Evolutionary conservation across 2,113 vertebrate species (phyloP).

Genomic region (Sakesphorus luctuosus): DNA sequence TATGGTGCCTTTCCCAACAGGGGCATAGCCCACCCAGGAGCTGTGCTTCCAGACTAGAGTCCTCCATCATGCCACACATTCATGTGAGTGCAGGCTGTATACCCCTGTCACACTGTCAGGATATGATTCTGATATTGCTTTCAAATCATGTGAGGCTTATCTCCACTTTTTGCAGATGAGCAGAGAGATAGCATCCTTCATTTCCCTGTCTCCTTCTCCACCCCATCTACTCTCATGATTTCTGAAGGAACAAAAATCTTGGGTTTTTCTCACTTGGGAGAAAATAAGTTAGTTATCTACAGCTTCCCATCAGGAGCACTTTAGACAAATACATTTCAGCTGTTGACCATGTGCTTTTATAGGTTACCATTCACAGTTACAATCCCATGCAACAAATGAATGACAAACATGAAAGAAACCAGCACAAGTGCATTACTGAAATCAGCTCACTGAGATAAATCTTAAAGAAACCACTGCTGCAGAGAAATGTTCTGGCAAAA

Average conservation of each 20-base stretch:
- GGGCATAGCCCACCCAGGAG: not conserved
- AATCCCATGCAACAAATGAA: not conserved
- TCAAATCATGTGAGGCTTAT: not conserved
- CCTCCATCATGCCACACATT: not conserved
- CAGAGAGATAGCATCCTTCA: not conserved
- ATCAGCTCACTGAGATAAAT: not conserved
- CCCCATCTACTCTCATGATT: not conserved
- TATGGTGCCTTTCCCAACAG: not conserved
- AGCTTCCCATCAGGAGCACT: not conserved
- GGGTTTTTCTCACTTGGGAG: not conserved
- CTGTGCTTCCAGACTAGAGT: not conserved
- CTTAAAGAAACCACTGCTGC: not conserved
- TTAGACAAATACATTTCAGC: not conserved
- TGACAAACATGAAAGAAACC: not conserved
- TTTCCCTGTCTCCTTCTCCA: not conserved
- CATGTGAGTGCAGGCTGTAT: not conserved
- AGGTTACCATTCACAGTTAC: not conserved
- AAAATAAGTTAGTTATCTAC: not conserved
- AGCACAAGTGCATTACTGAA: not conserved
- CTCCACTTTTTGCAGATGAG: not conserved
- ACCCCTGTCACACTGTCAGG: not conserved
- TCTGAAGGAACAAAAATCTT: not conserved
- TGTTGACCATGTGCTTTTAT: not conserved
- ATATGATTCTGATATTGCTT: not conserved
- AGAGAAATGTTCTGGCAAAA: not conserved